Base-by-base conservation (phyloP, 1,140 invertebrate species). In the Drosophila mojavensis region DNA sequence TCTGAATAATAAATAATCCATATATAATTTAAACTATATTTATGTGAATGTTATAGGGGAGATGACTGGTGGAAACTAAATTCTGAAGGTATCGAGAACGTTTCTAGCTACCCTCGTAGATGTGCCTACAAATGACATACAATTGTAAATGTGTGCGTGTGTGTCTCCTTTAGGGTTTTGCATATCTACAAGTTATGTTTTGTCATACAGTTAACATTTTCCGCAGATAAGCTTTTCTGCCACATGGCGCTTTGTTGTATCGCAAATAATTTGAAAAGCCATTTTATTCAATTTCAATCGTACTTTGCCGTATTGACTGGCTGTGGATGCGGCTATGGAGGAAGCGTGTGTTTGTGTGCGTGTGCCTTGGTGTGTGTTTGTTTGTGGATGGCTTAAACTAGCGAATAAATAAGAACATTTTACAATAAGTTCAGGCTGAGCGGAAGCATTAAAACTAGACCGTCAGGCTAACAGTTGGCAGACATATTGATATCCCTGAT, bases 111-210 rank as follows among this genome's bases (percentile, higher is more conserved):
- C 36, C 36, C 36, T 39, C 36, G 36, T 11, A 39, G 36, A 39
- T 28, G 10, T 36, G 28, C 55, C 53, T 55, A 24, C 48, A 17
- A 68, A 36, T 53, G 17, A 28, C 30, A 47, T 36, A 67, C 55
- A 24, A 24, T 24, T 30, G 28, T 30, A 6, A 7, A 24, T 43
- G 61, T 45, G 41, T 55, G 56, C 48, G 64, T 67, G 55, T 48
- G 39, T 30, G 47, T 20, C 15, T 51, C 51, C 33, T 64, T 73
- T 70, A 26, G 54, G 67, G 66, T 85, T 39, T 88, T 85, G 81
- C 81, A 85, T 88, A 85, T 85, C 79, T 89, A 89, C 70, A 85
- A 81, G 78, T 85, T 85, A 85, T 85, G 83, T 70, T 81, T 79
- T 79, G 81, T 80, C 74, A 79, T 85, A 84, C 81, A 84, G 81